These are phyloP conservation scores for Amblyopsis hoosieri DNA, from an alignment of 2,797 vertebrate species.

Conservation along the genomic window DNA sequence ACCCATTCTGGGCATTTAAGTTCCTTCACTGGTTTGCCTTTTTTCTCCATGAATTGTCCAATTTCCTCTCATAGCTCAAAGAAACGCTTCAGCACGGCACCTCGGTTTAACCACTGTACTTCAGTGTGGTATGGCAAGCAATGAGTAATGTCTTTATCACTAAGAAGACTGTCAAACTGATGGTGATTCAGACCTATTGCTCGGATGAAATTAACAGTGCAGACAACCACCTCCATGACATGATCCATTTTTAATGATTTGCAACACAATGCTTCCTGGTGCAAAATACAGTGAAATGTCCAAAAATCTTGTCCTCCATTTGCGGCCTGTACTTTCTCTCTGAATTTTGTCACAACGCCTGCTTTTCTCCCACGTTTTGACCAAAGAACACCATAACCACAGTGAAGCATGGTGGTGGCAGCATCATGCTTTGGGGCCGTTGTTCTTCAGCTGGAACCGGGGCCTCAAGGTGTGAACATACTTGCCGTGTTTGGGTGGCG, in stretches of 20 bases:
- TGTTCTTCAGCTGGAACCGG: no score
- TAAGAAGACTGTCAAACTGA: slow-evolving; percentile 12
- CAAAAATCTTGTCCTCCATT: no score
- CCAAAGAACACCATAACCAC: no score
- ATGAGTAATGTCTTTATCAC: no score
- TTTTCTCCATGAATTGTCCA: slow-evolving; percentile 20
- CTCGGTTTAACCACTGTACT: slow-evolving; percentile 12
- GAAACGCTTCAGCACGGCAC: slow-evolving; percentile 22
- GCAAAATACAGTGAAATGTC: neutral
- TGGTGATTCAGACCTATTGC: slow-evolving; percentile 18
- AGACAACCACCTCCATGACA: slow-evolving; percentile 31
- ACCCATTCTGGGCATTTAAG: slow-evolving; percentile 8
- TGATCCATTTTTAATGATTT: slow-evolving; percentile 30
- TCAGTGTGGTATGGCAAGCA: neutral
- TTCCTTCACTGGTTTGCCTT: slow-evolving; percentile 13
- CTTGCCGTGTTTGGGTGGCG: no score
- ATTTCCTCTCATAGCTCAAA: slow-evolving; percentile 27
- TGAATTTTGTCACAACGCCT: no score
- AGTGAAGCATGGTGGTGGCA: no score
- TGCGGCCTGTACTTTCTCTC: no score
- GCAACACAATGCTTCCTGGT: slow-evolving; percentile 32
- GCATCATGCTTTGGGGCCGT: no score
- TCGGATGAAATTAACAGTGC: slow-evolving; percentile 26
- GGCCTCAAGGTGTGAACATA: no score
- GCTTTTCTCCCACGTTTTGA: no score